phyloP scores from a whole-genome alignment of 2,113 vertebrate species.

The Erpornis zantholeuca region DNA sequence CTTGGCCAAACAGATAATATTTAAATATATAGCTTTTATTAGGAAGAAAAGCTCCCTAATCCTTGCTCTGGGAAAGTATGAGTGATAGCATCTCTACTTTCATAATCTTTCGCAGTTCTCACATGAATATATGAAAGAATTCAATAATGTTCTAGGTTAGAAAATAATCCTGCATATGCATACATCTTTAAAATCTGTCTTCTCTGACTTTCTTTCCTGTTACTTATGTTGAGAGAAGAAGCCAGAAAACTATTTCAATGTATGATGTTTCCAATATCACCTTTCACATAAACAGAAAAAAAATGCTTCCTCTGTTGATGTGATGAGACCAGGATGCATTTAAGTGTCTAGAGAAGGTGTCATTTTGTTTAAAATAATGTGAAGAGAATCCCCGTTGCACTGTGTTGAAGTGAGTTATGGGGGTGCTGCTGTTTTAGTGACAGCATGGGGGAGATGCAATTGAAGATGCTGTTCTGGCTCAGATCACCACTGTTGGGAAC shows the following conservation, averaged over 20 bases:
- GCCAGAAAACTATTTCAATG: neutral
- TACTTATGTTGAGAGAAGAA: slow-evolving; percentile 28
- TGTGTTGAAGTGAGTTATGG: neutral
- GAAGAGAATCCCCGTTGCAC: neutral
- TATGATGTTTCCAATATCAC: slow-evolving; percentile 41
- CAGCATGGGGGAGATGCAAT: neutral
- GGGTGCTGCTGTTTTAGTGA: neutral
- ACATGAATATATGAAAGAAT: slow-evolving; percentile 34
- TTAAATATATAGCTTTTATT: neutral
- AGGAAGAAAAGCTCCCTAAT: neutral
- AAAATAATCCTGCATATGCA: slow-evolving; percentile 12
- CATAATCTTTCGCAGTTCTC: neutral
- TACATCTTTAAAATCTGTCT: slow-evolving; percentile 16
- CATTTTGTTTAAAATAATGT: slow-evolving; percentile 40
- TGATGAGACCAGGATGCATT: slow-evolving; percentile 33
- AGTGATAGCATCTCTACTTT: slow-evolving; percentile 13
- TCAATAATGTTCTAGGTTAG: slow-evolving; percentile 23
- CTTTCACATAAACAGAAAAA: slow-evolving; percentile 56
- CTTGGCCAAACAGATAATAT: neutral
- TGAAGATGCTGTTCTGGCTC: neutral
- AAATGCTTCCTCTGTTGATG: slow-evolving; percentile 22
- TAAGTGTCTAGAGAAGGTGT: slow-evolving; percentile 22
- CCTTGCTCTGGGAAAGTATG: neutral
- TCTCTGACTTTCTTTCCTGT: slow-evolving; percentile 19
- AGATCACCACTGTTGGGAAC: fast-evolving